Percentiles rank a stretch among this genome's conserved stretches.
Evolutionary conservation across 2,888 invertebrate species (phyloP).

Genomic region (Caradrina clavipalpis): DNA sequence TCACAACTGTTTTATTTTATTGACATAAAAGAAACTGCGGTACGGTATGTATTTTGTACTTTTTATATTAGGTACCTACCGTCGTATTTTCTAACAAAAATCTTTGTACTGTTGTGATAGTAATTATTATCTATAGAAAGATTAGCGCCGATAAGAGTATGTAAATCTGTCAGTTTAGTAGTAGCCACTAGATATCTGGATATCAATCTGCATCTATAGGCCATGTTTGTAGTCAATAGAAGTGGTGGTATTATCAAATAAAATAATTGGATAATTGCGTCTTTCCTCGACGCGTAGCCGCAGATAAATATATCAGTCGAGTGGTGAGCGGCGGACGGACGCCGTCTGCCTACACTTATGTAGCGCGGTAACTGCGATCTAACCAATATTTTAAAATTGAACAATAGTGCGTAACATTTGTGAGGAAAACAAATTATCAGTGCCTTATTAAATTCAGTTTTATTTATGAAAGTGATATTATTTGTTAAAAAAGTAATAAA

Average conservation of each 20-base stretch:
- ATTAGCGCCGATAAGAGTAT: slow-evolving; percentile 14
- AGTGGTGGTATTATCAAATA: slow-evolving; percentile 45
- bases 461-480: slow-evolving; percentile 24
- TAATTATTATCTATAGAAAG: slow-evolving; percentile 1
- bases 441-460: slow-evolving; percentile 14
- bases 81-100: neutral
- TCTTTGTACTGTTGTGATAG: neutral
- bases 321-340: slow-evolving; percentile 51
- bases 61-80: neutral
- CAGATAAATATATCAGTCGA: slow-evolving; percentile 57
- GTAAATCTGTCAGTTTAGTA: slow-evolving; percentile 11
- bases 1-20: neutral
- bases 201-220: slow-evolving; percentile 19
- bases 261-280: slow-evolving; percentile 57
- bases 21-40: neutral
- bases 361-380: slow-evolving; percentile 15
- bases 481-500: slow-evolving; percentile 15
- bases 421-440: slow-evolving; percentile 16
- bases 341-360: slow-evolving; percentile 18
- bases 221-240: slow-evolving; percentile 25
- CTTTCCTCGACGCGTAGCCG: slow-evolving; percentile 37
- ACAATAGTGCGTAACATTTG: slow-evolving; percentile 12
- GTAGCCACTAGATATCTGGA: slow-evolving; percentile 2
- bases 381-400: slow-evolving; percentile 14
- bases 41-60: slow-evolving; percentile 22